A percentile compares a stretch with the other conserved stretches of the same genome.
These are phyloP conservation scores for Dunckerocampus dactyliophorus DNA, from an alignment of 2,113 vertebrate genomes.

Conservation along the genomic window DNA sequence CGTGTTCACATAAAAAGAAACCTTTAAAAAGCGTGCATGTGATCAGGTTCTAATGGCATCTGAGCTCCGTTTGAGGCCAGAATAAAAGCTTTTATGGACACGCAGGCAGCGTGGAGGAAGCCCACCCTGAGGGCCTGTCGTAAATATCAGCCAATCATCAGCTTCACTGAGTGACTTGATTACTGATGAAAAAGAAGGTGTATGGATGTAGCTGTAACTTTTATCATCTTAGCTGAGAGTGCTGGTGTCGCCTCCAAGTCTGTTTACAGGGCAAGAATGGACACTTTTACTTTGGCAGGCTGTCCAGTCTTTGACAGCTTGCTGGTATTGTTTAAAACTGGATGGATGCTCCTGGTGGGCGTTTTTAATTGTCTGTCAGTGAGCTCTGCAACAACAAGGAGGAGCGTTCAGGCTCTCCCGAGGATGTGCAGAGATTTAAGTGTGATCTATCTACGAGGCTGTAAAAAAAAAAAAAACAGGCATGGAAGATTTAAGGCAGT, in stretches of 20 bases:
- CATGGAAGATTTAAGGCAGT: constrained; percentile 56
- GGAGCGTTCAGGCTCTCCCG: constrained; percentile 17
- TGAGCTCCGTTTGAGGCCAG: constrained; percentile 37
- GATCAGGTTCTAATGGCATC: constrained; percentile 49
- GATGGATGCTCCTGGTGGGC: constrained; percentile 28
- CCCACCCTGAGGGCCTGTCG: constrained; percentile 48
- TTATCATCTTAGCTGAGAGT: constrained; percentile 5
- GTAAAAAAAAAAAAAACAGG: constrained; percentile 50
- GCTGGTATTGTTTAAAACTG: constrained; percentile 2
- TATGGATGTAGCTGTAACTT: constrained; percentile 21
- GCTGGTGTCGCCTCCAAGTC: constrained; percentile 5
- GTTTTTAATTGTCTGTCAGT: constrained; percentile 54
- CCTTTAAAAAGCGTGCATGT: constrained; percentile 45
- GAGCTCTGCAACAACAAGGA: constrained; percentile 58
- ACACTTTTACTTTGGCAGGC: background rate
- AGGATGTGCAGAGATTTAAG: constrained; percentile 26
- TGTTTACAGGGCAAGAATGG: background rate
- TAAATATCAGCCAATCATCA: constrained; percentile 64
- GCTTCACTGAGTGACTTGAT: constrained; percentile 55
- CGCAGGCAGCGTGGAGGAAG: constrained; percentile 40
- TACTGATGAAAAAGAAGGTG: constrained; percentile 57
- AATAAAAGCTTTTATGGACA: constrained; percentile 56
- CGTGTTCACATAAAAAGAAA: constrained; percentile 12
- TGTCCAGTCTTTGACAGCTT: background rate
- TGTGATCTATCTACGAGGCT: constrained; percentile 64